Evolutionary conservation across 2,797 vertebrate genomes (phyloP), one percentile per base, ranked within the genome.

Genomic region (Danio tinwini): DNA sequence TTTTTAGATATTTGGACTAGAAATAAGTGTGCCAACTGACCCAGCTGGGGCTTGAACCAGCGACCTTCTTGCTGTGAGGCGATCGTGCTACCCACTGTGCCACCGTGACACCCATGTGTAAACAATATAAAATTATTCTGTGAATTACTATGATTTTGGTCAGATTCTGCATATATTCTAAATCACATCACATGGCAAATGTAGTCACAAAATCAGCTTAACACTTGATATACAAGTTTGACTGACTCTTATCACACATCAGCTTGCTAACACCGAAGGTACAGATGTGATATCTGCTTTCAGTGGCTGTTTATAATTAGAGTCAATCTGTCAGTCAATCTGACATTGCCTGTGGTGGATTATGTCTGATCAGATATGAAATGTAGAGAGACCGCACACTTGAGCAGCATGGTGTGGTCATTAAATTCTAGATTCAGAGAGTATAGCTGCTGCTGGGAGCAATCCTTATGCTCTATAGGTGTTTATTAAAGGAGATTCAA

Each of bases 231-330:
- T 53, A 14, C 16, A 29, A 69, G 50, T 7, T 17, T 49, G n/a
- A 1, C 12, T 77, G 55, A 69, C 62, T 78, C 68, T 71, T 61
- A 29, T 29, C 29, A 29, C 67, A 77, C 71, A 37, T 77, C 11
- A 49, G 17, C 39, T 74, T 49, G 19, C 45, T 67, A 67, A 67
- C 65, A 61, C 13, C 29, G 17, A 59, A 53, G 39, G 16, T 63
- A 49, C 55, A 21, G 55, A 56, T 29, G 59, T 44, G 85, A 84
- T 82, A 88, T 91, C 85, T 90, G 89, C 90, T 92, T 84, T 88
- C 90, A 91, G 91, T 90, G 90, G 92, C 91, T 92, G 91, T 91
- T 91, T 91, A 87, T 75, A 86, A 90, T 92, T 90, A 90, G 85
- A 85, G 87, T 52, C 16, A 55, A 44, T 50, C 76, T 55, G 40